Evolutionary conservation across 2,113 vertebrate species (phyloP).

Genomic region (Larimichthys polyactis): DNA sequence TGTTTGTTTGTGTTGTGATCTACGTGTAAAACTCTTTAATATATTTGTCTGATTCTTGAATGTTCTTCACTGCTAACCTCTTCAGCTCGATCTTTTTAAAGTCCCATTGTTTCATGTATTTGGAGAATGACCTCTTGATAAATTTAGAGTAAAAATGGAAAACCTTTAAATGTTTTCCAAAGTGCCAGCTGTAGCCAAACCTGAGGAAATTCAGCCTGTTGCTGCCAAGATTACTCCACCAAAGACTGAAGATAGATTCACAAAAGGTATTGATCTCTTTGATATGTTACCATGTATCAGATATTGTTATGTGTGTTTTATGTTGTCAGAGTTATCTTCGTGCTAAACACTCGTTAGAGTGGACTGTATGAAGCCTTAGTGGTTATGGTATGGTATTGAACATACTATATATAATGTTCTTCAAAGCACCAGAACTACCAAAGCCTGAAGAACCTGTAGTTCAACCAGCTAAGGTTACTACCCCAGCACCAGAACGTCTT

Average conservation of each 20-base stretch:
- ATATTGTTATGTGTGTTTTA: constrained; percentile 18
- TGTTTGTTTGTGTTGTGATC: constrained; percentile 9
- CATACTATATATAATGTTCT: constrained; percentile 44
- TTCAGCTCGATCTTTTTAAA: constrained; percentile 36
- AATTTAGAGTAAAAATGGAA: constrained; percentile 2
- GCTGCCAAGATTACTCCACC: constrained; percentile 2
- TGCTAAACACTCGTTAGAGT: constrained; percentile 61
- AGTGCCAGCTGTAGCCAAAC: constrained; percentile 35
- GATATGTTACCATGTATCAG: background rate
- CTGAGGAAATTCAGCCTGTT: constrained; percentile 34
- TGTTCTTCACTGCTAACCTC: constrained; percentile 40
- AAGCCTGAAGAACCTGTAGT: constrained; percentile 46
- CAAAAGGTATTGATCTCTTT: constrained; percentile 40
- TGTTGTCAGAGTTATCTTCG: constrained; percentile 2
- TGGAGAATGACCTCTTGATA: background rate
- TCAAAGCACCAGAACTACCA: constrained; percentile 52
- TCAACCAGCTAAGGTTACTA: constrained; percentile 22
- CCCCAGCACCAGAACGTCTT: constrained; percentile 1
- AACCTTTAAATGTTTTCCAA: constrained; percentile 34
- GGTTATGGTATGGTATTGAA: constrained; percentile 7
- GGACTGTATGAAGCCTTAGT: background rate
- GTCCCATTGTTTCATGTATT: background rate
- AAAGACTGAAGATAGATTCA: constrained; percentile 31
- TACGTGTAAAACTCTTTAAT: background rate
- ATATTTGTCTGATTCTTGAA: constrained; percentile 17